Evolutionary conservation across 1,140 invertebrate genomes (phyloP).

Genomic region (Heliothis subflexa): DNA sequence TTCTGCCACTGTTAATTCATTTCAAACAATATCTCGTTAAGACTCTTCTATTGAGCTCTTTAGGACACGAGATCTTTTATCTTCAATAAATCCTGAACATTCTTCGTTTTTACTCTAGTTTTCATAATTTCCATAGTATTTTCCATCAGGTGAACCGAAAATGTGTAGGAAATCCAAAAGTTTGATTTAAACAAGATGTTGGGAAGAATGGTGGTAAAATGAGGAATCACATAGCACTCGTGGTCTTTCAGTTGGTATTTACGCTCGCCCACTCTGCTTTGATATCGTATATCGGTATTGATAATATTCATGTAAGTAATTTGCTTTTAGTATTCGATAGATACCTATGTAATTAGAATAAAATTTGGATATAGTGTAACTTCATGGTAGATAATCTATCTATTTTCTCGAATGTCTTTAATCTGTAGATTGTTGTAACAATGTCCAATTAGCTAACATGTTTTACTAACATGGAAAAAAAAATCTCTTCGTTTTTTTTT

Average conservation of each 20-base stretch:
- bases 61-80: not conserved
- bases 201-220: not conserved
- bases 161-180: not conserved
- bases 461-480: no score
- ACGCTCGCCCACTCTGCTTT: not conserved
- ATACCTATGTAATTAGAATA: not conserved
- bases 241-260: not conserved
- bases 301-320: conserved; percentile 7
- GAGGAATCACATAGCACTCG: not conserved
- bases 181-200: not conserved
- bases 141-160: not conserved
- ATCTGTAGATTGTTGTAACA: no score
- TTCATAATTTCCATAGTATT: not conserved
- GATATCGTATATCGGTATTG: conserved; percentile 24
- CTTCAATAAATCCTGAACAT: not conserved
- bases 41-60: not conserved
- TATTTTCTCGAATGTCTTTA: not conserved
- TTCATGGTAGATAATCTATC: no score
- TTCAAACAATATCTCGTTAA: no score
- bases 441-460: no score
- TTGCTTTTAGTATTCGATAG: not conserved
- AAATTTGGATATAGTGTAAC: no score
- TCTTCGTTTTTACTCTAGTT: not conserved
- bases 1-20: no score
- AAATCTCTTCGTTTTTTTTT: no score